Percentiles rank a stretch among this genome's conserved stretches.
phyloP scores from a whole-genome alignment of 2,888 invertebrate species.

The Caenorhabditis uteleia region DNA sequence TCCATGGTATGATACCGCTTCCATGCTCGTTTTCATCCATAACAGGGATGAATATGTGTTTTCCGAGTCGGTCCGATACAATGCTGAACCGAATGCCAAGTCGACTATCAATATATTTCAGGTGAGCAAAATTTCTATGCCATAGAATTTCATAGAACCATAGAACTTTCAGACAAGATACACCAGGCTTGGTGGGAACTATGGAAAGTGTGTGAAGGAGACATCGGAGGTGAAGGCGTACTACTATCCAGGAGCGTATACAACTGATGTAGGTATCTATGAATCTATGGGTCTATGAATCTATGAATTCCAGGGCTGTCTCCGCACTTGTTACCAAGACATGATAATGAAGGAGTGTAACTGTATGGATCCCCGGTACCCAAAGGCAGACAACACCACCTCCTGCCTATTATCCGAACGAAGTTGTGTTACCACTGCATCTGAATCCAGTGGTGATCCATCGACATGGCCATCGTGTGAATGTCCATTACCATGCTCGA shows the following conservation, averaged over 20 bases:
- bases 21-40: slow-evolving; percentile 53
- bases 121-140: slow-evolving; percentile 10
- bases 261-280: too few species aligned
- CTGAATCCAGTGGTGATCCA: slow-evolving; percentile 44
- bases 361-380: slow-evolving; percentile 60
- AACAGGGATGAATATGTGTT: slow-evolving; percentile 42
- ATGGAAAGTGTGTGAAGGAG: slow-evolving; percentile 49
- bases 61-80: slow-evolving; percentile 51
- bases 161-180: slow-evolving; percentile 43
- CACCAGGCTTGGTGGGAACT: slow-evolving; percentile 47
- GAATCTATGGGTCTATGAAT: too few species aligned
- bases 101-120: slow-evolving; percentile 31
- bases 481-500: slow-evolving; percentile 50
- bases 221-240: slow-evolving; percentile 47
- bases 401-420: slow-evolving; percentile 39
- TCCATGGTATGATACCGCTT: slow-evolving; percentile 50
- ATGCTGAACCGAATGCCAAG: slow-evolving; percentile 39
- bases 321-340: slow-evolving; percentile 58
- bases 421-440: slow-evolving; percentile 44
- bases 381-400: slow-evolving; percentile 21
- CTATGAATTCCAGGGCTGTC: too few species aligned
- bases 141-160: too few species aligned
- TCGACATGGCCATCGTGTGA: slow-evolving; percentile 49
- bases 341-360: slow-evolving; percentile 36
- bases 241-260: slow-evolving; percentile 53